Conservation (phyloP, 2,888 invertebrate genomes). For the Tetragonisca angustula region DNA sequence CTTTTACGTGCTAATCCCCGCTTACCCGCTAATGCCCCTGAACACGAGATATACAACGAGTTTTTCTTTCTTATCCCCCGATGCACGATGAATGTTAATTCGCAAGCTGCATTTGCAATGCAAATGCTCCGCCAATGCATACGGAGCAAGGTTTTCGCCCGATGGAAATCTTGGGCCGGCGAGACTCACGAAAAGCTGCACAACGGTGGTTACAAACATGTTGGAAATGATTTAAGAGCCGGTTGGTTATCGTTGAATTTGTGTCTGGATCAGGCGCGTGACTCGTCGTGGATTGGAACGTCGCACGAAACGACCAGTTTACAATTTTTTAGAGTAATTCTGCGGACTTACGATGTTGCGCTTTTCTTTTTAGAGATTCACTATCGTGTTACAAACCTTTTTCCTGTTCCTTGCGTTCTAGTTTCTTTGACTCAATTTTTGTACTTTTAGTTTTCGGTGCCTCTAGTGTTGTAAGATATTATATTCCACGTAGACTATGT, state of each 20-base stretch:
- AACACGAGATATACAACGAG: background rate
- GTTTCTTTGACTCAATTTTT: too few relatives aligned
- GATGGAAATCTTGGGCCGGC: background rate
- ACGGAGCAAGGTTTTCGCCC: background rate
- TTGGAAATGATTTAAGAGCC: background rate
- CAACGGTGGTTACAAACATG: background rate
- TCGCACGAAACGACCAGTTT: background rate
- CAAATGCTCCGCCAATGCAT: background rate
- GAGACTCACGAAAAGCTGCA: background rate
- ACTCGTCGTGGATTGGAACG: background rate
- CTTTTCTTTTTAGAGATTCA: background rate
- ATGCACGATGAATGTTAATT: background rate
- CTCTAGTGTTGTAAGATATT: too few relatives aligned
- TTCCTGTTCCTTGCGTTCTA: too few relatives aligned
- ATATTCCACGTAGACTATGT: too few relatives aligned
- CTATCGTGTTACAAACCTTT: too few relatives aligned
- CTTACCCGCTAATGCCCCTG: background rate
- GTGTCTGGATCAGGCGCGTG: background rate
- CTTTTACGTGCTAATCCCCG: background rate
- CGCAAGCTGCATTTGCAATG: background rate
- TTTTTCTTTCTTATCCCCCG: background rate
- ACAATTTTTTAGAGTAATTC: too few relatives aligned
- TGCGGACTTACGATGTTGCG: too few relatives aligned
- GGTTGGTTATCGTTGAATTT: constrained; percentile 2
- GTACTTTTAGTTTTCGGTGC: too few relatives aligned